Percentiles rank a stretch among this genome's conserved stretches.
Evolutionary conservation across 1,140 invertebrate genomes (phyloP).

Genomic region (Steinernema feltiae): DNA sequence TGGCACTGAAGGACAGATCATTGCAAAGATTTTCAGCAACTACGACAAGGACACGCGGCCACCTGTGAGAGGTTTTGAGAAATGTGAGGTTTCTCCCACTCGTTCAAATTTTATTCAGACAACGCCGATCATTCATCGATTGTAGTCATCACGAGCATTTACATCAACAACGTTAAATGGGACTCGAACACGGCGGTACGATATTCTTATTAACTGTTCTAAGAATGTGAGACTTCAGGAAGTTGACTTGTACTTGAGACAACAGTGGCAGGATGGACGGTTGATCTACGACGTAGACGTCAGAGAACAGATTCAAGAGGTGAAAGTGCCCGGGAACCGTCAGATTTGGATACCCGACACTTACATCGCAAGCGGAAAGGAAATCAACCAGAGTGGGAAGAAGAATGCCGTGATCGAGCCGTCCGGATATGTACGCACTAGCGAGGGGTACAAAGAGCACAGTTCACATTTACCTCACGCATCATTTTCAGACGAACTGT

Average conservation of each 20-base stretch:
- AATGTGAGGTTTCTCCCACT: not conserved
- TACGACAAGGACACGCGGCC: constrained; percentile 46
- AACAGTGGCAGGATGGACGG: constrained; percentile 53
- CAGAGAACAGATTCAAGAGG: constrained; percentile 46
- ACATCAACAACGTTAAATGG: constrained; percentile 50
- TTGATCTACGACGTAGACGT: constrained; percentile 51
- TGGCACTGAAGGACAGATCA: constrained; percentile 41
- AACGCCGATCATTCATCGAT: constrained; percentile 50
- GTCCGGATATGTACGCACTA: constrained; percentile 40
- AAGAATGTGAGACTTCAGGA: constrained; percentile 35
- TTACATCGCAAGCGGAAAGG: constrained; percentile 45
- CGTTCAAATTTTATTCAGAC: constrained; percentile 28
- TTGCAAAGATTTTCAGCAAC: constrained; percentile 41
- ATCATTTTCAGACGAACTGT: constrained; percentile 32
- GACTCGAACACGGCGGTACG: constrained; percentile 41
- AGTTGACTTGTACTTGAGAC: constrained; percentile 49
- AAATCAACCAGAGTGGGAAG: constrained; percentile 8
- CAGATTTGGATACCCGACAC: constrained; percentile 53
- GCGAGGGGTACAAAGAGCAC: constrained; percentile 27
- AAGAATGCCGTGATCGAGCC: constrained; percentile 39
- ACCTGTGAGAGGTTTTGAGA: constrained; percentile 44
- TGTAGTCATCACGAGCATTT: constrained; percentile 49
- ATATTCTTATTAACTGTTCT: constrained; percentile 2
- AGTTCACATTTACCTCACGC: not conserved
- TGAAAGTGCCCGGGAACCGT: constrained; percentile 39